Conservation (phyloP, 1,140 invertebrate genomes). For the Proales similis region DNA sequence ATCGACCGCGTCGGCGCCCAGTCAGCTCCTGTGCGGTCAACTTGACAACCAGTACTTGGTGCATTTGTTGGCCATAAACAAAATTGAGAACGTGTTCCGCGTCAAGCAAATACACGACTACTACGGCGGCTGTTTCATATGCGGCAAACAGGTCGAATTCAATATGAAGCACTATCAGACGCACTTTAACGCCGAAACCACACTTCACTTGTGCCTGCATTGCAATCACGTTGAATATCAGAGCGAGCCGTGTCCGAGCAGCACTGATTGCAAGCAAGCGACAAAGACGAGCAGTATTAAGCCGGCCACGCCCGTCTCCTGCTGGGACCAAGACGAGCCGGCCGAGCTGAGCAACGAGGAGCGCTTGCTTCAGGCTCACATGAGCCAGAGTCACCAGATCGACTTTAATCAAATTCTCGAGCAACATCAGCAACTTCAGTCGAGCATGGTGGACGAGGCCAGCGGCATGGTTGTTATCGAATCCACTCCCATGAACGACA, state of each 20-base stretch:
- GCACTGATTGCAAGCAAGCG: background rate
- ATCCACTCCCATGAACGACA: constrained; percentile 34
- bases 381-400: constrained; percentile 32
- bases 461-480: constrained; percentile 24
- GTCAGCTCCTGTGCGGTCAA: background rate
- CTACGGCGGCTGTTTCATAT: constrained; percentile 24
- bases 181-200: constrained; percentile 22
- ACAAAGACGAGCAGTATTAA: background rate
- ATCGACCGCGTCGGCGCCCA: constrained; percentile 7
- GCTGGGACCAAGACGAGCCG: background rate
- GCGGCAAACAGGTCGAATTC: constrained; percentile 32
- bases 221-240: constrained; percentile 35
- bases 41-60: constrained; percentile 21
- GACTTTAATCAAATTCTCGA: constrained; percentile 34
- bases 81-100: constrained; percentile 36
- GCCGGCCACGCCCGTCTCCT: background rate
- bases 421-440: constrained; percentile 22
- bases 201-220: constrained; percentile 10
- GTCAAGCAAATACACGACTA: constrained; percentile 37
- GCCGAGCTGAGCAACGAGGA: background rate
- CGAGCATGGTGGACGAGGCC: background rate
- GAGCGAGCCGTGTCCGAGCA: background rate
- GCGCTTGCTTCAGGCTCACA: background rate
- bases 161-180: constrained; percentile 37
- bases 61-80: constrained; percentile 26